Conservation (phyloP, 2,113 vertebrate species). For the Chaetorhynchus papuensis region DNA sequence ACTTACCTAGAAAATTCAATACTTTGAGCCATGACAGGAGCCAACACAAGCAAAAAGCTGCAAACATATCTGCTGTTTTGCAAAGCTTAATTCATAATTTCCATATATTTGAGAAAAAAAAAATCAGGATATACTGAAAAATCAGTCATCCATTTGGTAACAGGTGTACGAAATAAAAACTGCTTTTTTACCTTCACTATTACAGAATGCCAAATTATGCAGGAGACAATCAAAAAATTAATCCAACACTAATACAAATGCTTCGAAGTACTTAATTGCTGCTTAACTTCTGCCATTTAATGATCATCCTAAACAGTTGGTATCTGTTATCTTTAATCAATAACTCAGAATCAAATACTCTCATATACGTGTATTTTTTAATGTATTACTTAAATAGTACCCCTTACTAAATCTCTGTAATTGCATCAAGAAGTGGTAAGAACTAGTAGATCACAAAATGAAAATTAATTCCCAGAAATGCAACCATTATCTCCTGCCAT, state of each 20-base stretch:
- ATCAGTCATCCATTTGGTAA: neutral
- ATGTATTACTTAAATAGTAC: neutral
- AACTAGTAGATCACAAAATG: neutral
- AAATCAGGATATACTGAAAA: neutral
- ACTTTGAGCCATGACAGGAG: neutral
- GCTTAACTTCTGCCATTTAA: neutral
- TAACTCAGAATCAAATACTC: neutral
- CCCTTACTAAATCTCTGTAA: neutral
- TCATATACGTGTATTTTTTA: neutral
- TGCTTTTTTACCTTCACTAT: neutral
- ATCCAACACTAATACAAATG: neutral
- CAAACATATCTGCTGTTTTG: neutral
- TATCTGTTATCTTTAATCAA: neutral
- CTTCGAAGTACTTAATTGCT: neutral
- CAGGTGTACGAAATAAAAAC: neutral
- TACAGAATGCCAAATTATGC: neutral
- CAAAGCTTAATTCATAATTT: neutral
- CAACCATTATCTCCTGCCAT: neutral
- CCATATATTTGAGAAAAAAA: neutral
- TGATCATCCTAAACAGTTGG: neutral
- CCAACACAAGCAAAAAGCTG: neutral
- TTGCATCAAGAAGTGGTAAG: neutral
- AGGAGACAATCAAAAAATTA: neutral
- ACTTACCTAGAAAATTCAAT: neutral
- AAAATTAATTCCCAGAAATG: neutral